These are phyloP conservation scores for Homarus gammarus DNA, from an alignment of 2,888 invertebrate genomes.

Conservation along the genomic window DNA sequence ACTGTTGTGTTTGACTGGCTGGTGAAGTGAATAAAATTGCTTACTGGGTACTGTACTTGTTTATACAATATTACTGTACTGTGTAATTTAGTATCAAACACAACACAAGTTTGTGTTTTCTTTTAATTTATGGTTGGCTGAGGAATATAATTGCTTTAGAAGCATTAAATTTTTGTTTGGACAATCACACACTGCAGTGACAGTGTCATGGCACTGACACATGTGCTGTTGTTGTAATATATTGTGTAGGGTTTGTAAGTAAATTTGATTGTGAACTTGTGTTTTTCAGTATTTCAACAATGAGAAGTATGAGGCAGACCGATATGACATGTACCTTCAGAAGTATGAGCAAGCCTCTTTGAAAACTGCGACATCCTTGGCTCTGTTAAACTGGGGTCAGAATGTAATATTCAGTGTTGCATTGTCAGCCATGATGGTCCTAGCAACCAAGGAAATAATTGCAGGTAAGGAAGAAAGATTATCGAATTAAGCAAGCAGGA, in stretches of 20 bases:
- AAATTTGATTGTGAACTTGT: conserved; percentile 63
- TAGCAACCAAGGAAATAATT: conserved; percentile 93
- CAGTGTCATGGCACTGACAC: neutral
- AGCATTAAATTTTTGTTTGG: too few species aligned
- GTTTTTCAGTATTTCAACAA: conserved; percentile 95
- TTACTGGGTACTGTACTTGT: too few species aligned
- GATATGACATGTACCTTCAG: conserved; percentile 91
- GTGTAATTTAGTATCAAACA: too few species aligned
- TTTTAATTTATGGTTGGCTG: too few species aligned
- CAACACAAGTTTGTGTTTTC: too few species aligned
- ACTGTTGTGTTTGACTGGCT: too few species aligned
- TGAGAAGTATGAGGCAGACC: conserved; percentile 93
- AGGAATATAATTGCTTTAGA: too few species aligned
- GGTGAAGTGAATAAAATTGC: too few species aligned
- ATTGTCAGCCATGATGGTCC: conserved; percentile 93
- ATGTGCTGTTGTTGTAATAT: neutral
- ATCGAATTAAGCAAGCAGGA: too few species aligned
- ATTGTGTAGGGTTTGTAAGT: neutral
- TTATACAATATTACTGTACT: too few species aligned
- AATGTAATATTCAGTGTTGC: conserved; percentile 97
- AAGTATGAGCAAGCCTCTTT: conserved; percentile 95
- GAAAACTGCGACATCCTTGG: conserved; percentile 96
- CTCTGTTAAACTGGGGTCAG: conserved; percentile 96
- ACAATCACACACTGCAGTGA: too few species aligned
- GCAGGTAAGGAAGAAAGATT: conserved; percentile 83